A percentile compares a stretch with the other conserved stretches of the same genome.
These are phyloP conservation scores for Melanotus villosus DNA, from an alignment of 2,888 invertebrate genomes.

Conservation along the genomic window DNA sequence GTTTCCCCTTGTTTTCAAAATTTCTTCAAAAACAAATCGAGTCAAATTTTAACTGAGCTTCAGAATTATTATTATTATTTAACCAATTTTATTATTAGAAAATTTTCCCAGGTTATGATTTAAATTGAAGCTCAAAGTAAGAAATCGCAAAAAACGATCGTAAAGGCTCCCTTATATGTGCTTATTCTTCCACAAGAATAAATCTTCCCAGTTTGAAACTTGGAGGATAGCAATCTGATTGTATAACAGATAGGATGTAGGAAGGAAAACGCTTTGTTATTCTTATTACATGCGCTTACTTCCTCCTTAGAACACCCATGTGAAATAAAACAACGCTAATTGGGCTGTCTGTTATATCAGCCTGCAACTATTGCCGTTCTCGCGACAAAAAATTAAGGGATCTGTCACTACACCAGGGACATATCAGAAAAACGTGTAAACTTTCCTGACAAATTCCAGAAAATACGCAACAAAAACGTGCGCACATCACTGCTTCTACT, in stretches of 20 bases:
- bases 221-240: slow-evolving; percentile 25
- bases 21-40: too few species aligned
- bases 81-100: too few species aligned
- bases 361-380: slow-evolving; percentile 18
- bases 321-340: slow-evolving; percentile 40
- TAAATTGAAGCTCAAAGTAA: too few species aligned
- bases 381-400: slow-evolving; percentile 40
- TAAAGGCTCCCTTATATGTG: too few species aligned
- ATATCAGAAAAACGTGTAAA: slow-evolving; percentile 21
- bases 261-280: slow-evolving; percentile 35
- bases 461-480: slow-evolving; percentile 14
- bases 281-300: slow-evolving; percentile 30
- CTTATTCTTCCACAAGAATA: neutral
- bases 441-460: slow-evolving; percentile 23
- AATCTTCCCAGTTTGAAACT: neutral
- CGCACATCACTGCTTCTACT: neutral
- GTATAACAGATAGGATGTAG: slow-evolving; percentile 27
- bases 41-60: too few species aligned
- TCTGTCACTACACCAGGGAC: slow-evolving; percentile 23
- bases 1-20: too few species aligned
- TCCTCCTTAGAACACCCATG: slow-evolving; percentile 31
- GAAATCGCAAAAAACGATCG: too few species aligned
- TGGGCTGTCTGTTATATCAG: slow-evolving; percentile 41
- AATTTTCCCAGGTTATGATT: too few species aligned
- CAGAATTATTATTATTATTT: too few species aligned